Conservation (phyloP, 1,140 invertebrate genomes). For the Cardiocondyla obscurior region DNA sequence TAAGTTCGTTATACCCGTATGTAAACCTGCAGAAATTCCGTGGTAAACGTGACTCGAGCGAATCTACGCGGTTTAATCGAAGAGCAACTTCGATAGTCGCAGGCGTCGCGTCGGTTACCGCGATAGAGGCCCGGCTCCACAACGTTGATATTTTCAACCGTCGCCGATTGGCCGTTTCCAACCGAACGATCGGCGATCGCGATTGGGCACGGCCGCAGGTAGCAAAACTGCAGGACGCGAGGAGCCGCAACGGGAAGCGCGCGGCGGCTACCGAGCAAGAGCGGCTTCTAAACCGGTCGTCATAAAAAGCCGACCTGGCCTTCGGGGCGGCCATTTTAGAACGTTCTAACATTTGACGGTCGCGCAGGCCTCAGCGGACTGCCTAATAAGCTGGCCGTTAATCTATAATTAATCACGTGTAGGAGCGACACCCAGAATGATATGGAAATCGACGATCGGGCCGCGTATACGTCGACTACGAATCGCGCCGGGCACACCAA, state of each 20-base stretch:
- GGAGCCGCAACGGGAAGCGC: constrained; percentile 67
- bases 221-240: constrained; percentile 61
- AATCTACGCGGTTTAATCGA: constrained; percentile 36
- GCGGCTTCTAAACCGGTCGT: constrained; percentile 80
- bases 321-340: constrained; percentile 82
- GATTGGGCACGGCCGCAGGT: constrained; percentile 76
- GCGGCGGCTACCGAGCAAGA: constrained; percentile 57
- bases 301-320: constrained; percentile 79
- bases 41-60: constrained; percentile 45
- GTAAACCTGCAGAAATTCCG: constrained; percentile 30
- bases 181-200: constrained; percentile 60
- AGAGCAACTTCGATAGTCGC: neutral
- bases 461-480: constrained; percentile 32
- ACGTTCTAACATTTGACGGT: constrained; percentile 82
- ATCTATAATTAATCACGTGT: constrained; percentile 79
- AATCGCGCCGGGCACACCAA: constrained; percentile 44
- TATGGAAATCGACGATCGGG: constrained; percentile 69
- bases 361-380: constrained; percentile 73
- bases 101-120: neutral
- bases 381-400: constrained; percentile 79
- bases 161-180: constrained; percentile 57
- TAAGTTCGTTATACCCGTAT: too few species aligned
- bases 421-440: constrained; percentile 69
- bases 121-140: constrained; percentile 30
- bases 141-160: constrained; percentile 45